phyloP scores from a whole-genome alignment of 1,140 invertebrate genomes.

The Procambarus virginalis region DNA sequence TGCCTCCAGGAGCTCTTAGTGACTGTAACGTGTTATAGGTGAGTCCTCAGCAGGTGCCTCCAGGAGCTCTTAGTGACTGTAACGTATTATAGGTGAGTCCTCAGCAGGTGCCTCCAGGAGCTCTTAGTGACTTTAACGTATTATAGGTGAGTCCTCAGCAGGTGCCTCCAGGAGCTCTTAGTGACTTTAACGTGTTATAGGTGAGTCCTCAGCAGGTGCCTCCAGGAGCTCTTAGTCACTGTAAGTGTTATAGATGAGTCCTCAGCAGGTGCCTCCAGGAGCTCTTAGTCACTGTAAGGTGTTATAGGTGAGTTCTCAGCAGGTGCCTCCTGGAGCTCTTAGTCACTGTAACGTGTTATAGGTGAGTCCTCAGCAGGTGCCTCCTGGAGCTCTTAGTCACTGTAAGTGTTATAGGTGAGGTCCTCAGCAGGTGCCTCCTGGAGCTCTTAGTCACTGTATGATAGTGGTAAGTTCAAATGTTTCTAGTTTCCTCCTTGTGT shows the following conservation, averaged over 20 bases:
- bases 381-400: not conserved
- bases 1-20: not conserved
- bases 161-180: not conserved
- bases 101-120: too few relatives aligned
- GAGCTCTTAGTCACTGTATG: too few relatives aligned
- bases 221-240: not conserved
- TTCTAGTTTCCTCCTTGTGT: too few relatives aligned
- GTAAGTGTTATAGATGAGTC: conserved; percentile 35
- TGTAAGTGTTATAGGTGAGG: conserved; percentile 43
- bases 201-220: not conserved
- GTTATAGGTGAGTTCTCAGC: not conserved
- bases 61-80: too few relatives aligned
- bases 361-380: not conserved
- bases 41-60: not conserved
- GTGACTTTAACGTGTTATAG: not conserved
- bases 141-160: not conserved
- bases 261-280: not conserved
- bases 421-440: not conserved
- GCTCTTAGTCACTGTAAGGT: too few relatives aligned
- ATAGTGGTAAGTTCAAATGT: too few relatives aligned
- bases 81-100: not conserved
- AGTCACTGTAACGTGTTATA: not conserved
- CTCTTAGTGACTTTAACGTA: too few relatives aligned
- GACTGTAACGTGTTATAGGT: not conserved
- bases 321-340: not conserved